phyloP scores from a whole-genome alignment of 2,797 vertebrate species.

The Meda fulgida region DNA sequence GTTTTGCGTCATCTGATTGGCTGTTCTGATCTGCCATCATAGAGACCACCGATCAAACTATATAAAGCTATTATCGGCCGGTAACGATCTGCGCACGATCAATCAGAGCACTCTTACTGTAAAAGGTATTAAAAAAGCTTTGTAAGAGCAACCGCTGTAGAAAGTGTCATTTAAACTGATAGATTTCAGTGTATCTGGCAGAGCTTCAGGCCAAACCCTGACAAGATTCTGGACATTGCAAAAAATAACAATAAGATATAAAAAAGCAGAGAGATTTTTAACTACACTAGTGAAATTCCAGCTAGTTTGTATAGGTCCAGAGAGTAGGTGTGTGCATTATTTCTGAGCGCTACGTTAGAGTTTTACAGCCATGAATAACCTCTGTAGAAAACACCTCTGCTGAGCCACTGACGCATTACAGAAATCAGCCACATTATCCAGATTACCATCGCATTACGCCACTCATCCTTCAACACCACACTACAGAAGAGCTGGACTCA shows the following conservation, averaged over 20 bases:
- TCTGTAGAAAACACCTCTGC: constrained; percentile 38
- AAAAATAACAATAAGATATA: background rate
- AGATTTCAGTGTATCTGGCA: background rate
- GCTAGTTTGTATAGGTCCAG: constrained; percentile 23
- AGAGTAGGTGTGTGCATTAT: constrained; percentile 48
- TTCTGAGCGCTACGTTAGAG: constrained; percentile 29
- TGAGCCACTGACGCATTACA: constrained; percentile 52
- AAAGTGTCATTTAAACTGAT: background rate
- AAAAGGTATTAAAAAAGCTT: background rate
- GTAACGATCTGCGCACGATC: background rate
- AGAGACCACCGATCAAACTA: too few relatives aligned
- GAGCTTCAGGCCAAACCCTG: background rate
- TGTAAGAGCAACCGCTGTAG: too few relatives aligned
- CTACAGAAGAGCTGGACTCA: constrained; percentile 45
- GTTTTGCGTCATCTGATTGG: too few relatives aligned
- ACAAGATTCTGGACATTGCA: background rate
- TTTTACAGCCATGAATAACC: constrained; percentile 35
- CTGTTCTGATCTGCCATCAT: too few relatives aligned
- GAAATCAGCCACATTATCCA: constrained; percentile 61
- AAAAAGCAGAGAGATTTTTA: constrained; percentile 1
- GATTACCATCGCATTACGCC: constrained; percentile 53
- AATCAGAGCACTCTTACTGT: background rate
- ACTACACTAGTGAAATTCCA: background rate
- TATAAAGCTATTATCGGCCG: background rate
- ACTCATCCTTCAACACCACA: constrained; percentile 48